Base-by-base conservation (phyloP, 2,888 invertebrate genomes). In the Emmelina monodactyla region DNA sequence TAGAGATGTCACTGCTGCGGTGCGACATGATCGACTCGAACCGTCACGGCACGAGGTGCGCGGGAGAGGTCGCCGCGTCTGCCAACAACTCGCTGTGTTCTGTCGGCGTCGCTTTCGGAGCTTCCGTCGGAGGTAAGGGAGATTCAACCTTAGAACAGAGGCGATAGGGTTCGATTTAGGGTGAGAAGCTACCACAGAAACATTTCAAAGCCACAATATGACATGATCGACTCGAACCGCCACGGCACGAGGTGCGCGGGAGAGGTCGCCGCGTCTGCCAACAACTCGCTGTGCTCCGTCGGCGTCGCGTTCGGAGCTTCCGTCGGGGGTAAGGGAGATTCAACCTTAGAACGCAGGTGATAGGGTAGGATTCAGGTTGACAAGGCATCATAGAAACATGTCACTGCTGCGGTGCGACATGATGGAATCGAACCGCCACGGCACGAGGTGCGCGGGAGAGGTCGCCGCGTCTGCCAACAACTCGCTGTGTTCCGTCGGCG, bases 391-490 rank as follows among this genome's bases (percentile, higher is more conserved):
- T n/a, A n/a, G n/a, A n/a, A n/a, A n/a, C n/a, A n/a, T n/a, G n/a
- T n/a, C 98, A 1, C 95, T 94, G 86, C 98, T 98, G 1, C 86
- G 97, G 44, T 99, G 99, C 66, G 98, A 98, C 68, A 87, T 94
- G 83, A 89, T 94, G 35, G 97, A 98, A 78, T 96, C 97, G 38
- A 98, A 98, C 75, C 86, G 95, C 14, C 95, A 93, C 62, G 93
- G 94, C 2, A 98, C 97, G 3, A 82, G 97, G 37, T 97, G 97
- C 69, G 97, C 97, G 1, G 97, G 97, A 0, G 97, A 98, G 71
- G 98, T 99, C 6, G 97, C 99, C 0, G 97, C 97, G 2, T 91
- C 93, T 16, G 96, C 94, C 34, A 97, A 98, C 72, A 99, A 99
- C 76, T 89, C 92, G 16, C 84, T 96, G 22, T 99, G 99, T 67